Evolutionary conservation across 2,797 vertebrate species (phyloP), one percentile per base, ranked within the genome.

Genomic region (Erithacus rubecula): DNA sequence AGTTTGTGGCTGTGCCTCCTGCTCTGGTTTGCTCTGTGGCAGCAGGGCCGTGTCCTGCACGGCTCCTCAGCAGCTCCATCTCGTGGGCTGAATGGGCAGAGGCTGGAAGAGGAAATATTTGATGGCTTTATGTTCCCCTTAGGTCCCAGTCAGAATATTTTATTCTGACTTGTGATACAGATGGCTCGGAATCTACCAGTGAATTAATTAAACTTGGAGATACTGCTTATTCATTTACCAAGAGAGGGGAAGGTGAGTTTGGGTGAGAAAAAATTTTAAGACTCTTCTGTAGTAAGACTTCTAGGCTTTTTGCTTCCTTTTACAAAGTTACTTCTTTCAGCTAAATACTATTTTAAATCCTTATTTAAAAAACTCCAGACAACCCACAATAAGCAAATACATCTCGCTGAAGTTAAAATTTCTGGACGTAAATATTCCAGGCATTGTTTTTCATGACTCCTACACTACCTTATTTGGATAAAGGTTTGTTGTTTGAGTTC

Each of bases 161-260:
- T 89, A 91, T 97, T 30, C 97, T 97, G 19, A 98, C 98, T 71
- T 98, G 97, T 97, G 98, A 98, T 15, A 85, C 71, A 55, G 98
- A 98, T 20, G 98, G 97, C 67, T 97, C 97, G 10, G 98, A 98
- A 85, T 98, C 98, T 52, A 97, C 98, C 4, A 97, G 97, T 79
- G 99, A 99, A 86, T 97, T 99, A 69, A 98, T 99, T 74, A 98
- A 97, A 47, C 98, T 99, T 69, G 99, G 98, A 83, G 98, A 99
- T 53, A 98, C 98, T 5, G 99, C 98, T 29, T 97, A 98, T 36
- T 99, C 98, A 2, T 99, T 98, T 95, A 97, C 97, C 58, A 97
- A 96, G 75, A 98, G 98, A 97, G 97, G 95, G 88, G 97, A 97
- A 96, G 98, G 99, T 99, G 80, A 98, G 98, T 97, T 91, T 51